These are phyloP conservation scores for Epiblema foenella DNA, from an alignment of 2,888 invertebrate species.

Conservation along the genomic window DNA sequence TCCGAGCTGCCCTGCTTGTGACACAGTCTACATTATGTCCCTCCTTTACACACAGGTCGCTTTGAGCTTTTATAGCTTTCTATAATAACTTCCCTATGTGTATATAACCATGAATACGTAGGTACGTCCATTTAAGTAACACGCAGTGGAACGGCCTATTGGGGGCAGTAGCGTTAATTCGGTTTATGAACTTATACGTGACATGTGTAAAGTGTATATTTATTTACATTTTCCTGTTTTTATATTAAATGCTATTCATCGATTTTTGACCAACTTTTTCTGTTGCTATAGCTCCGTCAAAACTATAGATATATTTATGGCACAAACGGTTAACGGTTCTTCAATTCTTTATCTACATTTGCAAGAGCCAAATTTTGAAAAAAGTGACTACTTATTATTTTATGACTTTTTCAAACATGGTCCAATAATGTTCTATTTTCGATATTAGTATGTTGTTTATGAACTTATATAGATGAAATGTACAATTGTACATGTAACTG, in stretches of 20 bases:
- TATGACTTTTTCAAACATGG: too few relatives aligned
- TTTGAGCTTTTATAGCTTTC: constrained; percentile 42
- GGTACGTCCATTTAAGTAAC: constrained; percentile 52
- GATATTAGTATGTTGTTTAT: too few relatives aligned
- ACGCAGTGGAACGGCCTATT: constrained; percentile 19
- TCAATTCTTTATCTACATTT: too few relatives aligned
- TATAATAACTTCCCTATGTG: constrained; percentile 54
- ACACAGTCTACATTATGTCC: constrained; percentile 53
- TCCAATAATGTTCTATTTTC: too few relatives aligned
- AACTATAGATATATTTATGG: too few relatives aligned
- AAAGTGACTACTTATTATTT: too few relatives aligned
- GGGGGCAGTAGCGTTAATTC: background rate
- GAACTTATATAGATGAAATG: too few relatives aligned
- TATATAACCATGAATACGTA: constrained; percentile 46
- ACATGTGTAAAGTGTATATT: background rate
- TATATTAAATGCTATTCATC: background rate
- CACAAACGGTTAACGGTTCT: too few relatives aligned
- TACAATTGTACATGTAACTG: too few relatives aligned
- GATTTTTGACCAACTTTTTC: too few relatives aligned
- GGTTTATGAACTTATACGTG: background rate
- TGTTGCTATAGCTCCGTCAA: too few relatives aligned
- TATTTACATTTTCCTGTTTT: background rate
- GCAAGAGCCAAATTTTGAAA: too few relatives aligned
- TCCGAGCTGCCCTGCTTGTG: constrained; percentile 53
- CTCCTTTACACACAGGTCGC: constrained; percentile 31